Conservation (phyloP, 2,113 vertebrate species). For the Peromyscus leucopus region DNA sequence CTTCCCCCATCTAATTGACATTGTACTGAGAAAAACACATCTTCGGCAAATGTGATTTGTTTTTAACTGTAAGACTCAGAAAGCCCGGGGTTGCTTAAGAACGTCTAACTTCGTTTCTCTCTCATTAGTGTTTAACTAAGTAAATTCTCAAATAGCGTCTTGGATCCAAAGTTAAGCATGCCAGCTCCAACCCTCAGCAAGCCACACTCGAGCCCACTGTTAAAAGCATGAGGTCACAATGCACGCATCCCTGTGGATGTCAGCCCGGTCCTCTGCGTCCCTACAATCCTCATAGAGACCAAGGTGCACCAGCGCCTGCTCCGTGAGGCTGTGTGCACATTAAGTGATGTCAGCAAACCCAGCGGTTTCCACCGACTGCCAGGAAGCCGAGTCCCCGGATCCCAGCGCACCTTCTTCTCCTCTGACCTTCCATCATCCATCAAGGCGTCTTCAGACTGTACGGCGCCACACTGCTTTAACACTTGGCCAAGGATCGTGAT, state of each 20-base stretch:
- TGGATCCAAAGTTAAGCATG: constrained; percentile 26
- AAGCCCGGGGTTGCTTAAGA: constrained; percentile 30
- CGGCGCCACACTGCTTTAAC: neutral
- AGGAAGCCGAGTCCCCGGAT: neutral
- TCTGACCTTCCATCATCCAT: too few species aligned
- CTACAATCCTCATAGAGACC: neutral
- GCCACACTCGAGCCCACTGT: neutral
- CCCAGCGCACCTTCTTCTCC: neutral
- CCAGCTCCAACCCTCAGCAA: neutral
- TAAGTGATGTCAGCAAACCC: neutral
- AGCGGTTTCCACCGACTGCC: neutral
- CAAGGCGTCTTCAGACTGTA: neutral
- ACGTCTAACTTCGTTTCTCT: constrained; percentile 45
- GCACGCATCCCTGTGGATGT: neutral
- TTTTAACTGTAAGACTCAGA: constrained; percentile 4
- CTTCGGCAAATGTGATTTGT: neutral
- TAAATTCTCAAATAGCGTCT: constrained; percentile 47
- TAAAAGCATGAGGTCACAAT: neutral
- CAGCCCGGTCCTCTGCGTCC: neutral
- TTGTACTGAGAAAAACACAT: neutral
- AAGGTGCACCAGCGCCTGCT: neutral
- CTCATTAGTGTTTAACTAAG: constrained; percentile 58
- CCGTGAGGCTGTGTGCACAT: neutral
- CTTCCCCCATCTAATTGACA: constrained; percentile 62
- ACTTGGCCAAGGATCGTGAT: neutral